Evolutionary conservation across 1,140 invertebrate species (phyloP).

Genomic region (Panonychus citri): DNA sequence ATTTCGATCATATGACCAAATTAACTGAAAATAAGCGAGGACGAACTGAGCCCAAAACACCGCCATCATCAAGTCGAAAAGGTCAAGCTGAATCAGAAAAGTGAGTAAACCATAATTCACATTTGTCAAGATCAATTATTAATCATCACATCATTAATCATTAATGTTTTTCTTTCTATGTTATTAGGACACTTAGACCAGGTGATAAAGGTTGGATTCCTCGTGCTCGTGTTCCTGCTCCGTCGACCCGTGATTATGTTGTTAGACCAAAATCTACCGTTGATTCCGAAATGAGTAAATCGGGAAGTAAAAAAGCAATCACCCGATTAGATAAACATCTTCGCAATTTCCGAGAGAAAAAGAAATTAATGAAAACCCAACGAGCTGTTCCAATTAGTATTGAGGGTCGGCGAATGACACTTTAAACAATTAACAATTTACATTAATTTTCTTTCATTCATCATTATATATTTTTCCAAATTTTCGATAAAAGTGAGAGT

Average conservation of each 20-base stretch:
- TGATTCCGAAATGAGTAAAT: slow-evolving; percentile 49
- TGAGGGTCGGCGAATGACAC: slow-evolving; percentile 50
- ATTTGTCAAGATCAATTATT: no score
- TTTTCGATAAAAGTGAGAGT: no score
- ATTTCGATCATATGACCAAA: slow-evolving; percentile 62
- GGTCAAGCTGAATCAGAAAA: background rate
- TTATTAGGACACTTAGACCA: slow-evolving; percentile 30
- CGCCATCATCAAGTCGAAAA: slow-evolving; percentile 19
- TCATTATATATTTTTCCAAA: no score
- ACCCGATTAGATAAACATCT: slow-evolving; percentile 73
- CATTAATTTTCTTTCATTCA: no score
- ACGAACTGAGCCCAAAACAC: background rate
- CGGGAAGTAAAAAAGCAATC: slow-evolving; percentile 52
- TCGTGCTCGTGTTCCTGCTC: slow-evolving; percentile 74
- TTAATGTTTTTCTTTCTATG: background rate
- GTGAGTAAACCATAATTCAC: background rate
- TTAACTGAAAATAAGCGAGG: slow-evolving; percentile 13
- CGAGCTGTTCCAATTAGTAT: slow-evolving; percentile 79
- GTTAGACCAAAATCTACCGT: slow-evolving; percentile 71
- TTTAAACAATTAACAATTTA: background rate
- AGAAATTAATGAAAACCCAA: slow-evolving; percentile 45
- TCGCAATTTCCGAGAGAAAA: slow-evolving; percentile 63
- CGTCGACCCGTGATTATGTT: slow-evolving; percentile 90
- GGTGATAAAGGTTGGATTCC: slow-evolving; percentile 87
- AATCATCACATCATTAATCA: background rate